Evolutionary conservation across 2,113 vertebrate species (phyloP).

Genomic region (Henicopernis longicauda): DNA sequence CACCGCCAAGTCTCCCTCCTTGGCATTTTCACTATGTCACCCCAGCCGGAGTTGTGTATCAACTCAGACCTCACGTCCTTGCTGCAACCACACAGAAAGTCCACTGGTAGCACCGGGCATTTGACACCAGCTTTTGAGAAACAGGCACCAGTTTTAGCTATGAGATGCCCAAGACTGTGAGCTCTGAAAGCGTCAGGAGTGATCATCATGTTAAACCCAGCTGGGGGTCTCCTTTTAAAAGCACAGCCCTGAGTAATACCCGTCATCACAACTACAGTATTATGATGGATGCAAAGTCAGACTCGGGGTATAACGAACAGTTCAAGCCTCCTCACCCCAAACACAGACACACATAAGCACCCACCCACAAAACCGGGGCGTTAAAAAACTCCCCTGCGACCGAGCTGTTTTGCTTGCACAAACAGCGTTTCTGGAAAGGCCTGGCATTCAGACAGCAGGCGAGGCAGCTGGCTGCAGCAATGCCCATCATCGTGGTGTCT

Average conservation of each 20-base stretch:
- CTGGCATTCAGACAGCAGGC: not conserved
- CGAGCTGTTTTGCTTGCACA: not conserved
- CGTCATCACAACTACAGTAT: not conserved
- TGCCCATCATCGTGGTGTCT: not conserved
- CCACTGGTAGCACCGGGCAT: not conserved
- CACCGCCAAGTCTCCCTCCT: accelerated
- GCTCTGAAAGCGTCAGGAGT: not conserved
- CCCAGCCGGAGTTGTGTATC: not conserved
- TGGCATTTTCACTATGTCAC: not conserved
- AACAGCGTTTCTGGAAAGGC: not conserved
- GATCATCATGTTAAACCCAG: not conserved
- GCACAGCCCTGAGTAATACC: not conserved
- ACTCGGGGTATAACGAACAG: not conserved
- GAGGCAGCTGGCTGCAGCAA: not conserved
- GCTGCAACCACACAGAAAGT: not conserved
- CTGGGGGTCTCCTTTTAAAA: not conserved
- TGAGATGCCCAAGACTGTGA: not conserved
- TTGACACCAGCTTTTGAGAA: conserved; percentile 5
- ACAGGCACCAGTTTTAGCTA: not conserved
- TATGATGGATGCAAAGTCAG: not conserved
- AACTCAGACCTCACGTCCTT: not conserved
- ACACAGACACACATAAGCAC: accelerated
- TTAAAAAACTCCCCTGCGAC: not conserved
- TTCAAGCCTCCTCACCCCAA: not conserved
- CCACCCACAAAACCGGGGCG: accelerated